Percentiles rank a stretch among this genome's conserved stretches.
phyloP scores from a whole-genome alignment of 2,113 vertebrate species.

The Syngnathoides biaculeatus region DNA sequence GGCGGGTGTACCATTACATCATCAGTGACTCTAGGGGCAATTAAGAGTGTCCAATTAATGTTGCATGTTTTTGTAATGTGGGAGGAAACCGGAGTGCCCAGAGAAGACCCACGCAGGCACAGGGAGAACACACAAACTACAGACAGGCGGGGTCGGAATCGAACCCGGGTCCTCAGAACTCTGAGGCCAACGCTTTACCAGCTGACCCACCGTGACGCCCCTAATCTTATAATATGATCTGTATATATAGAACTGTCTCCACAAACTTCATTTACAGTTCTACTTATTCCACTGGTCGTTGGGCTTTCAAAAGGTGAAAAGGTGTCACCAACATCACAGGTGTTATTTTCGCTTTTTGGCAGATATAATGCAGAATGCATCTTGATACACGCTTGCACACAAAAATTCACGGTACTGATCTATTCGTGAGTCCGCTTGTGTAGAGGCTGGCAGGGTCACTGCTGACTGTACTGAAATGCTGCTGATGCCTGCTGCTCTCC shows the following conservation, averaged over 20 bases:
- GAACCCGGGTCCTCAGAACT: no score
- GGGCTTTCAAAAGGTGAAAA: not conserved
- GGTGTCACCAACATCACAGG: slow-evolving; percentile 27
- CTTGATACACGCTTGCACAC: slow-evolving; percentile 19
- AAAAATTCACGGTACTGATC: slow-evolving; percentile 42
- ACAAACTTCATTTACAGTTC: not conserved
- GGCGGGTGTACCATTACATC: no score
- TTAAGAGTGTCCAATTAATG: no score
- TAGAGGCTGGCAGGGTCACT: slow-evolving; percentile 55
- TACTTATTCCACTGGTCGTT: not conserved
- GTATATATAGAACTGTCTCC: not conserved
- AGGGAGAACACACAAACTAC: no score
- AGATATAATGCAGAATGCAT: slow-evolving; percentile 28
- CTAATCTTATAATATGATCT: not conserved
- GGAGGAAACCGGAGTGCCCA: no score
- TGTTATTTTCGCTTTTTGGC: slow-evolving; percentile 3
- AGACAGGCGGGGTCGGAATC: no score
- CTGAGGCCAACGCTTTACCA: no score
- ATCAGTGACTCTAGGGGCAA: no score
- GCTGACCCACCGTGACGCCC: no score
- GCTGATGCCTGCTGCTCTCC: slow-evolving; percentile 63
- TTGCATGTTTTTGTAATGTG: no score
- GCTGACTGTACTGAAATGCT: slow-evolving; percentile 70
- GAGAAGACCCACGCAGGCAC: no score
- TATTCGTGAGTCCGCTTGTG: slow-evolving; percentile 58